A percentile compares a stretch with the other conserved stretches of the same genome.
Conservation (phyloP, 2,888 invertebrate genomes). For the Patella pellucida region DNA sequence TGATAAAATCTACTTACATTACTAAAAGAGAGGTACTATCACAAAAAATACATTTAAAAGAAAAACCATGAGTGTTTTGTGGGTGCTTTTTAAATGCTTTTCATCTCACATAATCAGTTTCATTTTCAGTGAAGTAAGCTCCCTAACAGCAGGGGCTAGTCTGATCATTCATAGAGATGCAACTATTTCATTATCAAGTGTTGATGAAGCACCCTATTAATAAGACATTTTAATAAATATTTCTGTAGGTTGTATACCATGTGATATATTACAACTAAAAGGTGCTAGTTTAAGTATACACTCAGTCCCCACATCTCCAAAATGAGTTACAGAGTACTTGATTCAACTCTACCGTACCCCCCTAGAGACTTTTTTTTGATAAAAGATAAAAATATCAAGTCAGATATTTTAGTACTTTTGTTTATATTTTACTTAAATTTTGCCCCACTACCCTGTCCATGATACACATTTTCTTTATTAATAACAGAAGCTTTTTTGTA, state of each 20-base stretch:
- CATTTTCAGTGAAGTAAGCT: constrained; percentile 9
- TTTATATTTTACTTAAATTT: too few species aligned
- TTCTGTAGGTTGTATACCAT: background rate
- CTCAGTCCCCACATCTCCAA: too few species aligned
- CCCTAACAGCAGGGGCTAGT: background rate
- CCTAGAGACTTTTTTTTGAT: too few species aligned
- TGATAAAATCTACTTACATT: constrained; percentile 3
- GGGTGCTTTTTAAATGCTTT: background rate
- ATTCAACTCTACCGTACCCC: too few species aligned
- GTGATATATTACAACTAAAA: background rate
- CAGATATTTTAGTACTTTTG: too few species aligned
- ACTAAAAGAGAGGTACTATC: background rate
- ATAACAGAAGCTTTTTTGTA: too few species aligned
- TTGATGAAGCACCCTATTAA: background rate
- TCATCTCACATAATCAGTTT: constrained; percentile 7
- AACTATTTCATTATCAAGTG: constrained; percentile 10
- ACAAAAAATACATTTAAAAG: background rate
- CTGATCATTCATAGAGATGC: constrained; percentile 9
- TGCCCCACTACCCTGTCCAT: too few species aligned
- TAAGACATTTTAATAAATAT: background rate
- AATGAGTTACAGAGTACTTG: too few species aligned
- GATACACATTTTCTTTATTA: too few species aligned
- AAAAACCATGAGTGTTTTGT: constrained; percentile 2
- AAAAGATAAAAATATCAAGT: too few species aligned
- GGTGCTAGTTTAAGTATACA: too few species aligned